Base-by-base conservation (phyloP, 1,140 invertebrate species). In the Heterodera schachtii region DNA sequence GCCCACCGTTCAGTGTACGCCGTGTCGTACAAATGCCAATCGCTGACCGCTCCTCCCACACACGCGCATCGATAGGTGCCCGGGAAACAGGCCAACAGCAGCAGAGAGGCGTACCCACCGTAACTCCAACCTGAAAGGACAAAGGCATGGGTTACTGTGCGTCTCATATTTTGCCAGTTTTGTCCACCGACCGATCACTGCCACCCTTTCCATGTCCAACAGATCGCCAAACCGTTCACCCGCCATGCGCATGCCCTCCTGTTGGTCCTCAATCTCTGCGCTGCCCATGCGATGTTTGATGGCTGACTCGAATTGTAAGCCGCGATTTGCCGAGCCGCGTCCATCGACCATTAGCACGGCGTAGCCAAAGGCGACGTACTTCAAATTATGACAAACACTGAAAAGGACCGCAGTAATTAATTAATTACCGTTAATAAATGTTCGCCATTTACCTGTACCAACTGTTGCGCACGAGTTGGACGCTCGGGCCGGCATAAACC, bases 281-380 rank as follows among this genome's bases (percentile, higher is more conserved):
- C 94, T 95, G 6, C 97, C 97, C 93, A 94, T 90, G 94, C 93
- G 47, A 94, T 92, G 89, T 94, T 93, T 78, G 60, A 98, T 93
- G 87, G 96, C 93, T 77, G 94, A 94, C 91, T 98, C 97, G 91
- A 98, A 98, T 19, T 93, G 91, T 5, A 96, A 90, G 57, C 97
- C 97, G 78, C 97, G 91, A 91, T 98, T 94, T 83, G 94, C 93
- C 0, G 96, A 98, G 4, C 96, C 97, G 60, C 97, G 91, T 0
- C 96, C 96, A 91, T 99, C 97, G 41, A 98, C 94, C 16, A 95
- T 93, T 49, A 99, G 93, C 2, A 99, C 96, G 89, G 95, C 96
- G 91, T 98, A 99, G 0, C 97, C 97, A 85, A 97, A 93, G n/a
- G 95, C 94, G 9, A 96, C 95, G 73, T 98, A 91, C 93, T 98